Evolutionary conservation across 2,797 vertebrate genomes (phyloP).

Genomic region (Urophycis tenuis): DNA sequence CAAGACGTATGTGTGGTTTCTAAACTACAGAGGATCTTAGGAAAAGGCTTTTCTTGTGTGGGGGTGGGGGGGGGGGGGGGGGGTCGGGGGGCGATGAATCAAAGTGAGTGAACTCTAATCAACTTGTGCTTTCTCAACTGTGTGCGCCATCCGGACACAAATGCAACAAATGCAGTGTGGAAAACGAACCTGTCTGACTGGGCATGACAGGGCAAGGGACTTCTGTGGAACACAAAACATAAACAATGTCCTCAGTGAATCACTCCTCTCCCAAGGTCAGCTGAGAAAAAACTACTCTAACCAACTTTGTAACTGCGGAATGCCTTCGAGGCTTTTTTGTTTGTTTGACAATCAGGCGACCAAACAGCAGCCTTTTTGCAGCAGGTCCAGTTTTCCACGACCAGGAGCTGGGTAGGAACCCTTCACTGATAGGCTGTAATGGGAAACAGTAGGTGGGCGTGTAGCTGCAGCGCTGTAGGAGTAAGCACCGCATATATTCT

Average conservation of each 20-base stretch:
- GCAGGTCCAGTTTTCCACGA: not conserved
- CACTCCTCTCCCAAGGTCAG: not conserved
- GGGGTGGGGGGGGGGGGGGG: too few species aligned
- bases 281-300: not conserved
- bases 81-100: not conserved
- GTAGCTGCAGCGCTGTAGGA: slow-evolving; percentile 24
- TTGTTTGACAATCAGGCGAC: not conserved
- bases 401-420: not conserved
- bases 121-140: too few species aligned
- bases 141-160: too few species aligned
- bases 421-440: not conserved
- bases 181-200: not conserved
- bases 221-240: not conserved
- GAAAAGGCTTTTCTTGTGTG: not conserved
- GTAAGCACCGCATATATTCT: slow-evolving; percentile 36
- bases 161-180: not conserved
- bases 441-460: not conserved
- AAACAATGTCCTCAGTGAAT: not conserved
- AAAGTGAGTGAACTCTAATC: not conserved
- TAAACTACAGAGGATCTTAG: not conserved
- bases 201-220: not conserved
- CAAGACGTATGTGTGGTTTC: not conserved
- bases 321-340: not conserved
- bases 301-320: not conserved
- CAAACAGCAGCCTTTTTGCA: not conserved